Conservation (phyloP, 2,113 vertebrate species). For the Myocastor coypus region DNA sequence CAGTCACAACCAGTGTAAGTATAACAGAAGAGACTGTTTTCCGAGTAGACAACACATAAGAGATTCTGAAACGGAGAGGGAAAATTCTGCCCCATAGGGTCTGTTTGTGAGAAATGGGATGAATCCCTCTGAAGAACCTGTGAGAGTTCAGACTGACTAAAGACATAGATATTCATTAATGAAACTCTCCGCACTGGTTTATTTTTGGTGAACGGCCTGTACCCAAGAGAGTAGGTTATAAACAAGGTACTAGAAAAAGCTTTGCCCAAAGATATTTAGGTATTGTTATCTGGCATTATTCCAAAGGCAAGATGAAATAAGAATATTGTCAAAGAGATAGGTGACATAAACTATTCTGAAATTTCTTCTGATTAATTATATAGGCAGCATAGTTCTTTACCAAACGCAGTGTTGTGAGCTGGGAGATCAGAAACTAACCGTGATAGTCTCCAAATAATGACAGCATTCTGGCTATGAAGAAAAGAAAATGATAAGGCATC, state of each 20-base stretch:
- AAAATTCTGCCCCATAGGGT: neutral
- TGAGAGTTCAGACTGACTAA: conserved; percentile 29
- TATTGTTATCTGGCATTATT: conserved; percentile 78
- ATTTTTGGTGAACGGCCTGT: conserved; percentile 68
- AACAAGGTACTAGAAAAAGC: conserved; percentile 79
- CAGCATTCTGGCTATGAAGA: conserved; percentile 20
- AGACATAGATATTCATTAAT: conserved; percentile 66
- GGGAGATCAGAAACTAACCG: conserved; percentile 60
- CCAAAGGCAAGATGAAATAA: conserved; percentile 80
- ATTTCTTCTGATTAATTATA: conserved; percentile 85
- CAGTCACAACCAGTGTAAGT: neutral
- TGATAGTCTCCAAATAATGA: conserved; percentile 4
- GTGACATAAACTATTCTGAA: conserved; percentile 81
- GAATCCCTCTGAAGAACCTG: neutral
- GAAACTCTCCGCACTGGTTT: conserved; percentile 73
- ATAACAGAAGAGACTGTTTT: neutral
- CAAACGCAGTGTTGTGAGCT: conserved; percentile 72
- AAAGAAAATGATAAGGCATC: conserved; percentile 36
- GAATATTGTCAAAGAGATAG: conserved; percentile 84
- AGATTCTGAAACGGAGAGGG: neutral
- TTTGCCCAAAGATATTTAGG: conserved; percentile 76
- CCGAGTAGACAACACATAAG: neutral
- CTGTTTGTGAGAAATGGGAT: neutral
- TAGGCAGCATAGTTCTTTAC: conserved; percentile 73
- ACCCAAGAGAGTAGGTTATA: conserved; percentile 72